Evolutionary conservation across 2,797 vertebrate species (phyloP).

Genomic region (Paedocypris micromegethes): DNA sequence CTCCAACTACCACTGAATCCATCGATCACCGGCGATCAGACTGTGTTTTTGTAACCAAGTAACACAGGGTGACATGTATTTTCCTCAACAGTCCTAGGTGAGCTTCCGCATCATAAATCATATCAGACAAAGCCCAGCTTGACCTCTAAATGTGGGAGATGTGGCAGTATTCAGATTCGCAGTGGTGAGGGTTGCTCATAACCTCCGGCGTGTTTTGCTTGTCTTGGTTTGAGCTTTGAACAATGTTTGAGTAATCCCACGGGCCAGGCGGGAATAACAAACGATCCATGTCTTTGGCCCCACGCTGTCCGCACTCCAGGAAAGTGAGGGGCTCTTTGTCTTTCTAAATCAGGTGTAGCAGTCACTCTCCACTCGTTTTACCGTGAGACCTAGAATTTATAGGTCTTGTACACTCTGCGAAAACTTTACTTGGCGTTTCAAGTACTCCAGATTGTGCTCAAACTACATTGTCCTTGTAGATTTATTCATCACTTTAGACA

Average conservation of each 20-base stretch:
- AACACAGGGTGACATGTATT: constrained; percentile 74
- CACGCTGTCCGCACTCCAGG: constrained; percentile 41
- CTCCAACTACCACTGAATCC: constrained; percentile 68
- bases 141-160: constrained; percentile 92
- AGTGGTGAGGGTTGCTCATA: constrained; percentile 79
- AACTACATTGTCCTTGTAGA: no score
- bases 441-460: no score
- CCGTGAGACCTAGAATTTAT: neutral
- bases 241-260: constrained; percentile 77
- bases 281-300: constrained; percentile 55
- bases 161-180: constrained; percentile 90
- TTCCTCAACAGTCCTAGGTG: constrained; percentile 82
- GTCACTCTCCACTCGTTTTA: constrained; percentile 5
- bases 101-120: constrained; percentile 91
- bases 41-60: constrained; percentile 75
- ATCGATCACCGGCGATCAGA: constrained; percentile 77
- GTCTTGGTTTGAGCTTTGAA: constrained; percentile 77
- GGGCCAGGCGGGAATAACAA: constrained; percentile 68
- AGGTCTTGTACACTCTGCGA: no score
- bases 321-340: constrained; percentile 39
- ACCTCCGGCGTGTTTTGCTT: constrained; percentile 73
- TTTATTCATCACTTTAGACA: no score
- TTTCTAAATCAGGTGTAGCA: constrained; percentile 25
- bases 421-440: no score
- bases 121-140: constrained; percentile 89